Conservation (phyloP, 2,797 vertebrate species). For the Nyctalus aviator region DNA sequence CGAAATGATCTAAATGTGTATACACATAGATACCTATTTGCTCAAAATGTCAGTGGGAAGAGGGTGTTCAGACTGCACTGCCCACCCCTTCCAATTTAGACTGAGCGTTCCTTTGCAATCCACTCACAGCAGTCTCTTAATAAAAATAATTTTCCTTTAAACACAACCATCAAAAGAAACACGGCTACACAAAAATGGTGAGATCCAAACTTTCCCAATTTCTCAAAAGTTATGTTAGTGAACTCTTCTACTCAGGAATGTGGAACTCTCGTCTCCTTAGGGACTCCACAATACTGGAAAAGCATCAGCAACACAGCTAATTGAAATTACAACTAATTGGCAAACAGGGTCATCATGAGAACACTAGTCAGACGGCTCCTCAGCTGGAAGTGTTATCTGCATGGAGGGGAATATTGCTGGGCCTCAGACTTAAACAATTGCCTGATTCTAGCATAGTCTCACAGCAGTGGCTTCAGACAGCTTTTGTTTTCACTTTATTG, state of each 20-base stretch:
- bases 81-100: not conserved
- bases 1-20: not conserved
- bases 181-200: not conserved
- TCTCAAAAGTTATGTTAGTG: not conserved
- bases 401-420: conserved; percentile 64
- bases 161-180: not conserved
- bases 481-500: conserved; percentile 83
- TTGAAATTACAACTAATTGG: conserved; percentile 59
- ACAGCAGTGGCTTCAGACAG: conserved; percentile 79
- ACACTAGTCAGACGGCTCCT: not conserved
- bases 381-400: not conserved
- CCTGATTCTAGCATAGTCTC: conserved; percentile 73
- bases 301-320: conserved; percentile 16
- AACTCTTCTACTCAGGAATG: not conserved
- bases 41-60: not conserved
- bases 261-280: not conserved
- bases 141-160: conserved; percentile 53
- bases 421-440: conserved; percentile 76
- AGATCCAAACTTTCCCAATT: not conserved
- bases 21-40: not conserved
- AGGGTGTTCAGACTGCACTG: not conserved
- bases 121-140: conserved; percentile 6
- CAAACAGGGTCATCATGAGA: conserved; percentile 40
- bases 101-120: not conserved
- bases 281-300: not conserved